Base-by-base conservation (phyloP, 2,113 vertebrate species). In the Elanoides forficatus region DNA sequence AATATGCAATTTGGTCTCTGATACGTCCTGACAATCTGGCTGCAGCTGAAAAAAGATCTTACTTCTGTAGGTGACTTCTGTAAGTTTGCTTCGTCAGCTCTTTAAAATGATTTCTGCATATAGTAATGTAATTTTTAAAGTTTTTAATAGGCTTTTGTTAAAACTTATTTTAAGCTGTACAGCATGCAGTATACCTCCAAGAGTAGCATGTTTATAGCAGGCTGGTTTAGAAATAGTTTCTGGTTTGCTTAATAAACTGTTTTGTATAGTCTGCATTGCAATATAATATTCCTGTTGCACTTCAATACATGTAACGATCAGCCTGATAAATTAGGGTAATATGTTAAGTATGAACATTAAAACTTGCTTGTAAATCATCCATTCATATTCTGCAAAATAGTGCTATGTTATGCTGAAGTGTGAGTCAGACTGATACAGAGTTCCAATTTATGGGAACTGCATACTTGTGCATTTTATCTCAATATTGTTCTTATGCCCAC, bases 331-430 rank as follows among this genome's bases (percentile, higher is more conserved):
- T 81, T 22, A 83, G 53, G 47, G 22, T 75, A 29, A 81, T 47
- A 19, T 90, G 7, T 62, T 62, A 90, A 92, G 25, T 86, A 75
- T 21, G 5, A 90, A 73, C 38, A 96, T 91, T 97, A 96, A 96
- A 97, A 81, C 43, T 88, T 90, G 74, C 55, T 76, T 90, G 59
- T 70, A 81, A 76, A 78, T 85, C 6, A 85, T n/a, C 25, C 12
- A 21, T 55, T 72, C 53, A 47, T 21, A 34, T 53, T 90, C 73
- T 94, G 47, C 42, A 79, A 25, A 66, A 29, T 18, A 82, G 20
- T 10, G 40, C 19, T 79, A 2, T 32, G 40, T 58, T 62, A 34
- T 40, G 38, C 23, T 70, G 53, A 83, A 73, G 36, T 6, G 5
- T 16, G 70, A 87, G 29, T 74, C 63, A 62, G 47, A 78, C n/a